Evolutionary conservation across 2,888 invertebrate genomes (phyloP), one percentile per base, ranked within the genome.

Genomic region (Synergus gifuensis): DNA sequence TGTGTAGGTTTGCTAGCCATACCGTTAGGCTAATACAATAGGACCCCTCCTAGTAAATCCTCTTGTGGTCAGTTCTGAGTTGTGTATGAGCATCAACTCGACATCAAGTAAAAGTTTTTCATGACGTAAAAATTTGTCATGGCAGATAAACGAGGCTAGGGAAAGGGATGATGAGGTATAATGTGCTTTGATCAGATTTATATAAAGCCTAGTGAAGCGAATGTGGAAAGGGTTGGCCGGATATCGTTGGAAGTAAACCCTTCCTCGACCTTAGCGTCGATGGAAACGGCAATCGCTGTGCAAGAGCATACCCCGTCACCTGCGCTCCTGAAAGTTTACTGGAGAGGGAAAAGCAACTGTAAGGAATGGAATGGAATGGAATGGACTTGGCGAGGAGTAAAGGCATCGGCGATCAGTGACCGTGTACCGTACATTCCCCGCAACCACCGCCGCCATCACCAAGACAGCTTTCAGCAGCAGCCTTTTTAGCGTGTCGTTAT

Each of bases 221-320:
- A 62, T 62, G 78, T 76, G 78, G 78, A 79, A 80, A 80, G 78
- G 81, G 79, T 76, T 78, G 79, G 82, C 81, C 81, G 69, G 69
- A 73, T 73, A 73, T 73, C 54, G 69, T 69, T 69, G 46, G 28
- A 69, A 49, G 69, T 73, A 73, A 54, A 73, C 54, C 62, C 67
- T 63, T 62, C 44, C 63, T 62, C 18, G 42, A 44, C 62, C 63
- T 73, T 67, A 73, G 46, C 60, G 63, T 78, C 60, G 54, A 40
- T 54, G 28, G 69, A 58, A 78, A 60, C 67, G 78, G 69, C 78
- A 62, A 40, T 78, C 78, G 69, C 60, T 69, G 78, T 69, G 67
- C 69, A 86, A 87, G 85, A 86, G 87, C 86, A 87, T 87, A 87
- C 85, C 83, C 85, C 87, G 87, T 87, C 87, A 87, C 87, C 86